Base-by-base conservation (phyloP, 2,113 vertebrate species). In the Benitochromis conjunctus region DNA sequence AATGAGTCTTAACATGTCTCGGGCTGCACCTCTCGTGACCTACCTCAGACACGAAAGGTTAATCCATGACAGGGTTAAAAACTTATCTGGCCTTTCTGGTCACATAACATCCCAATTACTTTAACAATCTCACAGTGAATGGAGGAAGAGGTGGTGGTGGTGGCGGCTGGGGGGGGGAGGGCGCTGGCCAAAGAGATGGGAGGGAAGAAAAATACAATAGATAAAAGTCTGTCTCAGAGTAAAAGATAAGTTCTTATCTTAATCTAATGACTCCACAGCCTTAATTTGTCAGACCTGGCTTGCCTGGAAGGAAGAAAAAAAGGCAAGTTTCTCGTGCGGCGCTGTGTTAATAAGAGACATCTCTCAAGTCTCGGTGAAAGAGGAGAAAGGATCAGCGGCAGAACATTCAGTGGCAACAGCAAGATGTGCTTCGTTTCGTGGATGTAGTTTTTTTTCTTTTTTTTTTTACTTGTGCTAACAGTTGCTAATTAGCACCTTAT, bases 181-280 rank as follows among this genome's bases (percentile, higher is more conserved):
- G 55, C 5, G 9, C 9, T 36, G 81, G 55, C n/a, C 78, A 51
- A 79, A 85, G 84, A 90, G 89, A 88, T 80, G 86, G 87, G 83
- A 87, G 89, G 85, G 88, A 91, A 96, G 96, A 97, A 97, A 97
- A 98, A 97, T 96, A 94, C 95, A 96, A 96, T 93, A 97, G 97
- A 97, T 98, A 98, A 98, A 98, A 98, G 97, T 98, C 97, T 98
- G 96, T 97, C 95, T 97, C 94, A 82, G 95, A 97, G 97, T 96
- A 96, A 95, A 96, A 99, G 98, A 99, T 98, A 98, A 97, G 96
- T 97, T 97, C 97, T 99, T 98, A 98, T 99, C 97, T 98, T 97
- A 97, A 99, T 98, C 97, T 98, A 98, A 98, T 97, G 98, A 98
- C 97, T 98, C 96, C 96, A 95, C 96, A 96, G 97, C 96, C 96